Percentiles rank a stretch among this genome's conserved stretches.
Conservation (phyloP, 2,797 vertebrate genomes). For the Brachyalestes nurse region DNA sequence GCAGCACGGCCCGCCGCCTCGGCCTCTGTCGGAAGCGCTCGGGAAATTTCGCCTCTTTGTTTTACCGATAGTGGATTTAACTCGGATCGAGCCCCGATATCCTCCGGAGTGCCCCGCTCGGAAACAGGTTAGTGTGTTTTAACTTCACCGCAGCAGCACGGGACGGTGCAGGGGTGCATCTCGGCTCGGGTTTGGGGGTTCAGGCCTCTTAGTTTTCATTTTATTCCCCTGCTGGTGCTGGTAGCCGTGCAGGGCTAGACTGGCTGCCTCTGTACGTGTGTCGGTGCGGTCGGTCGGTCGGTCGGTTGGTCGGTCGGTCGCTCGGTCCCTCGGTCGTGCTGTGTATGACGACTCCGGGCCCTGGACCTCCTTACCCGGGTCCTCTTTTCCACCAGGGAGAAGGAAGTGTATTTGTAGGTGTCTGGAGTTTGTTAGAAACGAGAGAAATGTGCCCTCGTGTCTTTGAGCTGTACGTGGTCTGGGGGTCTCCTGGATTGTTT, state of each 20-base stretch:
- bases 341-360: conserved; percentile 80
- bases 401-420: conserved; percentile 65
- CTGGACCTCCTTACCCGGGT: conserved; percentile 73
- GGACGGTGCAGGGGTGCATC: conserved; percentile 48
- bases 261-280: conserved; percentile 69
- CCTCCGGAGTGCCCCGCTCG: conserved; percentile 74
- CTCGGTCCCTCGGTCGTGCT: conserved; percentile 30
- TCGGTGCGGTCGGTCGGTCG: conserved; percentile 19
- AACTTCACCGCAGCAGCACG: conserved; percentile 42
- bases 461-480: conserved; percentile 36
- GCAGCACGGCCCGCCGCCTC: conserved; percentile 79
- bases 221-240: conserved; percentile 68
- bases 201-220: conserved; percentile 63
- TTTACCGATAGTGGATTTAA: conserved; percentile 89
- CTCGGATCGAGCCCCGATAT: conserved; percentile 77
- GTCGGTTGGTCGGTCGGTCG: too few relatives aligned
- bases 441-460: conserved; percentile 58
- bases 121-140: conserved; percentile 76
- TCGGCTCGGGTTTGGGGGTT: conserved; percentile 55
- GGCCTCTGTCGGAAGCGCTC: conserved; percentile 88
- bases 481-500: conserved; percentile 65
- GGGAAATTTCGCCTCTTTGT: conserved; percentile 99
- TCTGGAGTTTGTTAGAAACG: conserved; percentile 49
- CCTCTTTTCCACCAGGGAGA: conserved; percentile 37
- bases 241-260: conserved; percentile 74